Conservation (phyloP, 92 coral and sea anemone genomes). For the Epizoanthus illoricatus region DNA sequence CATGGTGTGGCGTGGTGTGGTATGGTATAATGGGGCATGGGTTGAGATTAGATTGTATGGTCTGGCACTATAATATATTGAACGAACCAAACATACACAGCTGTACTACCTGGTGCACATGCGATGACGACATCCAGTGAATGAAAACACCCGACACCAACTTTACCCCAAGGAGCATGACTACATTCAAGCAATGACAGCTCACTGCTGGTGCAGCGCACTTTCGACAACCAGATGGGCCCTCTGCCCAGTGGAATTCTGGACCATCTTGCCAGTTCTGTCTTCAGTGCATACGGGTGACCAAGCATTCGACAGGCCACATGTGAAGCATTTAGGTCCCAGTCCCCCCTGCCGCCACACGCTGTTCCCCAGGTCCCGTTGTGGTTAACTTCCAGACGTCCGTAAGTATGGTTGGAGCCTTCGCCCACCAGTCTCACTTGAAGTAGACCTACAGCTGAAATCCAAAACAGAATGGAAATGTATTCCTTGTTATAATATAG, state of each 20-base stretch:
- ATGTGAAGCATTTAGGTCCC: conserved; percentile 33
- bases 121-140: conserved; percentile 32
- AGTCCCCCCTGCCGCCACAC: conserved; percentile 27
- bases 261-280: conserved; percentile 34
- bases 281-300: conserved; percentile 1
- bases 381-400: conserved; percentile 34
- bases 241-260: conserved; percentile 17
- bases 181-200: conserved; percentile 14
- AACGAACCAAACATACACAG: not conserved
- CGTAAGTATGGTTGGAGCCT: conserved; percentile 31
- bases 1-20: too few relatives aligned
- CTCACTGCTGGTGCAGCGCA: conserved; percentile 22
- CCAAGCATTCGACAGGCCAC: conserved; percentile 35
- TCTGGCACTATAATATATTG: too few relatives aligned
- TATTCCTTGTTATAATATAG: too few relatives aligned
- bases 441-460: not conserved
- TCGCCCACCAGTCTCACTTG: conserved; percentile 10
- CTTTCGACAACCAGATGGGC: conserved; percentile 27
- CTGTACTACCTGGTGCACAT: conserved; percentile 22
- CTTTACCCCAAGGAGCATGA: conserved; percentile 15
- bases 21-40: too few relatives aligned
- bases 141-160: conserved; percentile 9
- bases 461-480: too few relatives aligned
- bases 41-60: too few relatives aligned
- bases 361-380: conserved; percentile 43